These are phyloP conservation scores for Drosophila anceps DNA, from an alignment of 2,888 invertebrate genomes.

Conservation along the genomic window DNA sequence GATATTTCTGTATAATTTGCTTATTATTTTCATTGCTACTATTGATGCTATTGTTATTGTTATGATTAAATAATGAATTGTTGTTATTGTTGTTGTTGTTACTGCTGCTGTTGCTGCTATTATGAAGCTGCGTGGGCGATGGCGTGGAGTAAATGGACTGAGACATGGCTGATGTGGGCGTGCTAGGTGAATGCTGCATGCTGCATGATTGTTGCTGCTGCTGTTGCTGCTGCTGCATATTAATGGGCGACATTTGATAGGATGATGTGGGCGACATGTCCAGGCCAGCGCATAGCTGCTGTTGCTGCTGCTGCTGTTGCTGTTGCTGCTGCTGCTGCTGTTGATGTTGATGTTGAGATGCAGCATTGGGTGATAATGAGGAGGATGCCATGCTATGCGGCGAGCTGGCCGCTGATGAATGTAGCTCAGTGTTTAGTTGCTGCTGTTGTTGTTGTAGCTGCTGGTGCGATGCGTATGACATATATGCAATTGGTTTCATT, in stretches of 20 bases:
- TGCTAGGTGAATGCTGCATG: conserved; percentile 73
- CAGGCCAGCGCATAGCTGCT: conserved; percentile 67
- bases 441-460: conserved; percentile 52
- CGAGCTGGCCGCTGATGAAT: conserved; percentile 65
- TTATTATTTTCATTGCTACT: conserved; percentile 72
- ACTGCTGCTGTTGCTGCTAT: conserved; percentile 53
- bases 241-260: conserved; percentile 79
- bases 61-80: conserved; percentile 68
- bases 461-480: conserved; percentile 72
- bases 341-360: conserved; percentile 37
- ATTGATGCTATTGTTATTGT: conserved; percentile 61
- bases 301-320: conserved; percentile 55
- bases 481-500: conserved; percentile 70
- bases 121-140: conserved; percentile 78
- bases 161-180: conserved; percentile 62
- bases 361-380: conserved; percentile 69
- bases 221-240: conserved; percentile 65
- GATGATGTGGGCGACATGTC: conserved; percentile 72
- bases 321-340: conserved; percentile 34
- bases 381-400: conserved; percentile 72
- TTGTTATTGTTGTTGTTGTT: conserved; percentile 66
- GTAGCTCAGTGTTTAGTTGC: conserved; percentile 57
- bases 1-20: conserved; percentile 83
- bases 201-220: conserved; percentile 69
- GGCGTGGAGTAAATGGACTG: conserved; percentile 77